These are phyloP conservation scores for Pristis pectinata DNA, from an alignment of 2,797 vertebrate species.

Conservation along the genomic window DNA sequence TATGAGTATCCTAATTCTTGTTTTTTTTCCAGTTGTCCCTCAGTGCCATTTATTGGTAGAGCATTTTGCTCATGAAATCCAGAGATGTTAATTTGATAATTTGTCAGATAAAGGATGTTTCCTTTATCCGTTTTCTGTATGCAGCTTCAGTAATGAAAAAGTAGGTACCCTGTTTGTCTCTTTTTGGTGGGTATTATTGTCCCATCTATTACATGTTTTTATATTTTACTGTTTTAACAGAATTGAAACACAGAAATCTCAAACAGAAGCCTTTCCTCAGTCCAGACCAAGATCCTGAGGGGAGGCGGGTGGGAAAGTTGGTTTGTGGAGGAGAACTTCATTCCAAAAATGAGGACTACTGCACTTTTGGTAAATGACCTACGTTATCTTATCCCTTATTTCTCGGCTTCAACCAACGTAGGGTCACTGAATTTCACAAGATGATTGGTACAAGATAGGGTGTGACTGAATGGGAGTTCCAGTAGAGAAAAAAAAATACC, in stretches of 20 bases:
- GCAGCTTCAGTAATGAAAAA: background rate
- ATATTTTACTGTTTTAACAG: background rate
- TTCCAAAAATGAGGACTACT: conserved; percentile 37
- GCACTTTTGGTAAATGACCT: conserved; percentile 30
- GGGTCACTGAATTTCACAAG: background rate
- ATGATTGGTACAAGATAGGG: background rate
- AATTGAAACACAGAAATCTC: conserved; percentile 36
- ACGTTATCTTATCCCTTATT: background rate
- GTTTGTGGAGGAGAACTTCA: conserved; percentile 35
- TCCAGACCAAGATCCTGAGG: conserved; percentile 33
- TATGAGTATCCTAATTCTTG: background rate
- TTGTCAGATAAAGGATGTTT: background rate
- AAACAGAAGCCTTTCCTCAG: conserved; percentile 36
- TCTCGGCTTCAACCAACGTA: background rate
- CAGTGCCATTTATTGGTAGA: background rate
- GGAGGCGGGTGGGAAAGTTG: conserved; percentile 36
- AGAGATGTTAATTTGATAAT: background rate
- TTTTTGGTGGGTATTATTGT: background rate
- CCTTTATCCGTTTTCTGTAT: background rate
- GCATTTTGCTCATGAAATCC: background rate
- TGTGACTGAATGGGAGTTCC: background rate
- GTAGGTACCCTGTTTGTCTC: background rate
- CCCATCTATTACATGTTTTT: conserved; percentile 10
- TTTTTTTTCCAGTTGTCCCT: background rate
- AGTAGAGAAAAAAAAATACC: background rate